Percentiles rank a stretch among this genome's conserved stretches.
These are phyloP conservation scores for Xiphophorus maculatus DNA, from an alignment of 2,113 vertebrate species.

Conservation along the genomic window DNA sequence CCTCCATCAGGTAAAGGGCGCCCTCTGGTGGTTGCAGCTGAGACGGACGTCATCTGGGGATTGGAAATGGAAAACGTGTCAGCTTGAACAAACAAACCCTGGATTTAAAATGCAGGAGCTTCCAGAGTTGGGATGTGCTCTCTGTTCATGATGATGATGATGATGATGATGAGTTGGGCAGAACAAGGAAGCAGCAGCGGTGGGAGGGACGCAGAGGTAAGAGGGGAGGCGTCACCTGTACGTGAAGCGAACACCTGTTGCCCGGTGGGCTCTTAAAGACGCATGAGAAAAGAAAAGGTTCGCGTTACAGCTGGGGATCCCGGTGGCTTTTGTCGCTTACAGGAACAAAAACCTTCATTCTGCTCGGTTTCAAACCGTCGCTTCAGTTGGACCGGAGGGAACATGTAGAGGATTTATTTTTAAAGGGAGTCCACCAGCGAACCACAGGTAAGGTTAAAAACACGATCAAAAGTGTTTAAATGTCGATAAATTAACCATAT, in stretches of 20 bases:
- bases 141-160: neutral
- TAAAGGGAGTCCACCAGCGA: conserved; percentile 3
- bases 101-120: conserved; percentile 19
- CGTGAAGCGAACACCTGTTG: conserved; percentile 66
- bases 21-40: conserved; percentile 65
- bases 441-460: conserved; percentile 46
- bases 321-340: neutral
- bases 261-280: conserved; percentile 6
- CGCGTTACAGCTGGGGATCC: conserved; percentile 35
- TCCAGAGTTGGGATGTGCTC: neutral
- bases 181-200: neutral
- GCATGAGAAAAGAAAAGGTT: neutral
- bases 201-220: neutral
- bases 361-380: neutral
- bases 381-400: conserved; percentile 24
- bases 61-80: conserved; percentile 12
- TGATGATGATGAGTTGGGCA: conserved; percentile 9
- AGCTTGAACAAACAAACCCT: conserved; percentile 5
- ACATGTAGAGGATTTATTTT: conserved; percentile 10
- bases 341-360: neutral
- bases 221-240: conserved; percentile 47
- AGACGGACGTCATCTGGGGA: conserved; percentile 19
- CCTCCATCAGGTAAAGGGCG: conserved; percentile 43
- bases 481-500: conserved; percentile 28
- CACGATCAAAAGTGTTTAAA: neutral